A percentile compares a stretch with the other conserved stretches of the same genome.
phyloP scores from a whole-genome alignment of 2,797 vertebrate species.

The Luscinia megarhynchos region DNA sequence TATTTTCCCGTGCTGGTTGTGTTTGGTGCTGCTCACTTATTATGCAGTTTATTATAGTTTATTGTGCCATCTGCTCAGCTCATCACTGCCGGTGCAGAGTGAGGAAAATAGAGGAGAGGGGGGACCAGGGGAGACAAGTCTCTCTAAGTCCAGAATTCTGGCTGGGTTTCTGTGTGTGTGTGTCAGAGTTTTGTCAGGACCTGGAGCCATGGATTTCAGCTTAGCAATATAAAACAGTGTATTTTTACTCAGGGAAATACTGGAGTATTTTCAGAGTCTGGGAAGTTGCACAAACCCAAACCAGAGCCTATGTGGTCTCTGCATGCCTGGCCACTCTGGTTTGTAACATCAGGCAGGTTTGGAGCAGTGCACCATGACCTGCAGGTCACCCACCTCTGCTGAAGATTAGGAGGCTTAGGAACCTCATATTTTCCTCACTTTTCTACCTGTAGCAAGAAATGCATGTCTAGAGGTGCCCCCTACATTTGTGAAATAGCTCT shows the following conservation, averaged over 20 bases:
- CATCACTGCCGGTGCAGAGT: not conserved
- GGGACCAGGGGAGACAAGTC: not conserved
- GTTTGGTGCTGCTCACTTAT: constrained; percentile 39
- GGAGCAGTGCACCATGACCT: fast-evolving
- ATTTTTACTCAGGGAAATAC: not conserved
- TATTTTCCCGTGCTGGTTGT: constrained; percentile 13
- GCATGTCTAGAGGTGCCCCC: not conserved
- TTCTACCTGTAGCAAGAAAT: not conserved
- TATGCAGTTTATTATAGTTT: constrained; percentile 42
- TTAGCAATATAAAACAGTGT: not conserved
- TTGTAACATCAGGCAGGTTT: not conserved
- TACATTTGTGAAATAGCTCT: not conserved
- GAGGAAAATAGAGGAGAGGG: constrained; percentile 36
- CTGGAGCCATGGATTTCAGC: not conserved
- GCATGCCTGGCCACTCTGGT: not conserved
- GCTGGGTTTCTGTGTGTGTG: not conserved
- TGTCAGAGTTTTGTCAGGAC: not conserved
- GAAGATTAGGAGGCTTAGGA: not conserved
- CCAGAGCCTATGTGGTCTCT: not conserved
- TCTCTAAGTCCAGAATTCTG: not conserved
- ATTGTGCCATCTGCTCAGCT: constrained; percentile 65
- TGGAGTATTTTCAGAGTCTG: not conserved
- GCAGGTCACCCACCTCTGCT: fast-evolving
- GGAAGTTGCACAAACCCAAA: not conserved
- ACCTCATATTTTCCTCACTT: not conserved